phyloP scores from a whole-genome alignment of 2,113 vertebrate genomes.

The Heliornis fulica region DNA sequence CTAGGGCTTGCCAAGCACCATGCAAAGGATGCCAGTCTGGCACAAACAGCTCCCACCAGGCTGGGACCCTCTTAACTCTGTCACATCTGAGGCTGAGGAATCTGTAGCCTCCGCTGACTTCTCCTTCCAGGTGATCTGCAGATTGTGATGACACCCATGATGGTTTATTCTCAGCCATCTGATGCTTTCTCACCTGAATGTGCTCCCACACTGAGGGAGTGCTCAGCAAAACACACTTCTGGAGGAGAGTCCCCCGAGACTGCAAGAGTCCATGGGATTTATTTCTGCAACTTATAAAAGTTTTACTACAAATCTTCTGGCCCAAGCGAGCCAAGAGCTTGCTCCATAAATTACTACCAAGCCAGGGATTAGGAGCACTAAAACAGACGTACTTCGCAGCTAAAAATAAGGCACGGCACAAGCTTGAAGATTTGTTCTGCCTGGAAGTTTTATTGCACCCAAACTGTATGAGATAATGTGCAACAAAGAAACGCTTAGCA shows the following conservation, averaged over 20 bases:
- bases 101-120: neutral
- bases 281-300: slow-evolving; percentile 59
- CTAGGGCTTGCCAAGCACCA: neutral
- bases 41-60: neutral
- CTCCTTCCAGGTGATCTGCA: neutral
- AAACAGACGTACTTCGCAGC: slow-evolving; percentile 54
- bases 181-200: neutral
- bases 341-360: slow-evolving; percentile 65
- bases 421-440: slow-evolving; percentile 63
- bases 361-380: slow-evolving; percentile 65
- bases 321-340: slow-evolving; percentile 6
- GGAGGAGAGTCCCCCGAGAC: neutral
- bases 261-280: slow-evolving; percentile 46
- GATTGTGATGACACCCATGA: neutral
- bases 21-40: accelerated
- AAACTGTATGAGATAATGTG: slow-evolving; percentile 66
- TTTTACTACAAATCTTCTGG: slow-evolving; percentile 61
- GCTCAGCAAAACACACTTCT: slow-evolving; percentile 21
- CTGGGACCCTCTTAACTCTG: neutral
- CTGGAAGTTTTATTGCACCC: slow-evolving; percentile 67
- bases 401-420: slow-evolving; percentile 62
- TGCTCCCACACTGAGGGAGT: neutral
- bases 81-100: neutral
- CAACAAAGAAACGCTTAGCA: slow-evolving; percentile 22
- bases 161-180: neutral